Evolutionary conservation across 2,113 vertebrate genomes (phyloP), one percentile per base, ranked within the genome.

Genomic region (Coreoperca whiteheadi): DNA sequence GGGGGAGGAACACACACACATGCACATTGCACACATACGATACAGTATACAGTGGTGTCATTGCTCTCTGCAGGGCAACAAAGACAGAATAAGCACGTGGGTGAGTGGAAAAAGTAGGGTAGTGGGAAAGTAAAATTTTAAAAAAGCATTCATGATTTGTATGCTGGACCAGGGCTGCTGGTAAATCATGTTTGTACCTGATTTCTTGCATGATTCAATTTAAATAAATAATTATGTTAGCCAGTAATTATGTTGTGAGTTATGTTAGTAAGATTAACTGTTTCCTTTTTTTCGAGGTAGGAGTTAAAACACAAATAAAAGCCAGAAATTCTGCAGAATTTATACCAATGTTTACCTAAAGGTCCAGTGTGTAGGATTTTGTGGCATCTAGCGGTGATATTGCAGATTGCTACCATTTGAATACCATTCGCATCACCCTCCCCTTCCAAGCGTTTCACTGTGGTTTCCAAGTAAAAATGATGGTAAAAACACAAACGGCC

Each of bases 61-160:
- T 20, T 46, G 72, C 67, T 83, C 69, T 79, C 79, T 76, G 50
- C 28, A 48, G 71, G 67, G 50, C 23, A 48, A 65, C 60, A 71
- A 72, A 59, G 51, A 21, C 37, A n/a, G 34, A 66, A 59, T 28
- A 32, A 85, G 65, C 28, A 20, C 39, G 74, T 9, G 57, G 23
- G 74, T 65, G 69, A 74, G 56, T 63, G 74, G 21, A 43, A 78
- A 64, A 85, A 20, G 15, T 41, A 69, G 6, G 61, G 74, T 37
- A 0, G 14, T 20, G 25, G 25, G 15, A 4, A 64, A 72, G 23
- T 8, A 6, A n/a, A 16, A 53, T n/a, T n/a, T 41, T 15, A 8
- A 0, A 25, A 39, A 30, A 20, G 18, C 67, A 10, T 46, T 25
- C 3, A 43, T 18, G 18, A 20, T 39, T 66, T 72, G 6, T 65